Conservation (phyloP, 2,113 vertebrate genomes). For the Ammodytes marinus region DNA sequence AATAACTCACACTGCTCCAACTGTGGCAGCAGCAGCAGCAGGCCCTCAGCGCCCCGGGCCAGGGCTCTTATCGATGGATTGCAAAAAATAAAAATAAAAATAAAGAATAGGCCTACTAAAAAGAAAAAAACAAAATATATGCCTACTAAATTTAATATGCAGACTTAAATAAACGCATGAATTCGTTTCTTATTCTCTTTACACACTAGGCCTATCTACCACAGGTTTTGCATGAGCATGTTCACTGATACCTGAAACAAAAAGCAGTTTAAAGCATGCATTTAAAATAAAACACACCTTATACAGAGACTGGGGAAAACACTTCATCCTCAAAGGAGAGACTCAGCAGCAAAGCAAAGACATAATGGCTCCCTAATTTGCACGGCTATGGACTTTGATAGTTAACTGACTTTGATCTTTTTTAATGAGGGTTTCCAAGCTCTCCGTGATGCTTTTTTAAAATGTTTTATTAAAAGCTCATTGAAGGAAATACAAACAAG, state of each 20-base stretch:
- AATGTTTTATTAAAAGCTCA: constrained; percentile 28
- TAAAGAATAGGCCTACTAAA: not conserved
- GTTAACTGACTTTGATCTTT: constrained; percentile 80
- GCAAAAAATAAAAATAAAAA: constrained; percentile 7
- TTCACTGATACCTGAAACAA: constrained; percentile 19
- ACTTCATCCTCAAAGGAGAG: constrained; percentile 46
- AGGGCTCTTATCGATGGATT: constrained; percentile 31
- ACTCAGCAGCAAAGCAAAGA: constrained; percentile 34
- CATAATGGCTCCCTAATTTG: constrained; percentile 64
- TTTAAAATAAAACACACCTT: constrained; percentile 47
- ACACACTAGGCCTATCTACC: no score
- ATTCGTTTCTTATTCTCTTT: not conserved
- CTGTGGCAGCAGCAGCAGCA: constrained; percentile 40
- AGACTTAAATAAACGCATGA: not conserved
- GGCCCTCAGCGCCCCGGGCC: not conserved
- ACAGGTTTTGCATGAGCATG: not conserved
- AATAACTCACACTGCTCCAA: constrained; percentile 21
- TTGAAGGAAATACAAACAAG: constrained; percentile 32
- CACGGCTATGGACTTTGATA: constrained; percentile 68
- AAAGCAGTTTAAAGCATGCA: constrained; percentile 22
- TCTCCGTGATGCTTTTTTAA: constrained; percentile 36
- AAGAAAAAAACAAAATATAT: not conserved
- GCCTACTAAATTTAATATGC: not conserved
- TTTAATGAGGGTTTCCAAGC: constrained; percentile 75
- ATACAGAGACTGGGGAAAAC: constrained; percentile 31